Percentiles rank a stretch among this genome's conserved stretches.
phyloP scores from a whole-genome alignment of 2,113 vertebrate genomes.

The Mesembrinibis cayennensis region DNA sequence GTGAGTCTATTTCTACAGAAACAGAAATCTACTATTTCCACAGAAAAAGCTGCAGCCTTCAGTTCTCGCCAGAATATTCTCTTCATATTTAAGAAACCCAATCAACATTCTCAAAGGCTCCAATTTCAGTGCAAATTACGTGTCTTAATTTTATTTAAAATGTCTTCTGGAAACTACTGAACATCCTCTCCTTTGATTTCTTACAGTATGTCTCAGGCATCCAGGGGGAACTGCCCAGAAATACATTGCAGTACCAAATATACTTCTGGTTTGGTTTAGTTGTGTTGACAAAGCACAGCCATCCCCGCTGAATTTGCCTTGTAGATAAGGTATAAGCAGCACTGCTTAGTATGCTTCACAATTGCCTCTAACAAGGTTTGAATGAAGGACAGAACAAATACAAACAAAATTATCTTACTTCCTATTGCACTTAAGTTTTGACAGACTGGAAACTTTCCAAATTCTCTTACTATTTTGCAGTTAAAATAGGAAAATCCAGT shows the following conservation, averaged over 20 bases:
- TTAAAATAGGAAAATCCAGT: conserved; percentile 9
- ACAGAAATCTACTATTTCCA: neutral
- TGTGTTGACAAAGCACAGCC: neutral
- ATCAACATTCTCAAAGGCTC: neutral
- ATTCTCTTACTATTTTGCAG: neutral
- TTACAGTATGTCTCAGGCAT: neutral
- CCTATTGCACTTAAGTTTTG: neutral
- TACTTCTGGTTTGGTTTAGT: neutral
- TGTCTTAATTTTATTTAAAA: neutral
- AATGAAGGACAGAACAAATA: conserved; percentile 19
- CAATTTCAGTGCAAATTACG: neutral
- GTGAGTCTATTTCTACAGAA: neutral
- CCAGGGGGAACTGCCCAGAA: neutral
- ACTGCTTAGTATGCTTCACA: neutral
- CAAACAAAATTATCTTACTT: conserved; percentile 40
- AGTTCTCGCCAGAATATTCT: neutral
- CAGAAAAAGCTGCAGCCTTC: neutral
- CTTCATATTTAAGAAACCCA: neutral
- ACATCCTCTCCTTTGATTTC: neutral
- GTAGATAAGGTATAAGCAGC: neutral
- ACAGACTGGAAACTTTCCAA: neutral
- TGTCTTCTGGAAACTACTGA: neutral
- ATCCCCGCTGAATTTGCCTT: neutral
- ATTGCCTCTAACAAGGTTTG: neutral
- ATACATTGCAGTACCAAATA: neutral